phyloP scores from a whole-genome alignment of 2,797 vertebrate species.

The Acanthurus lineatus region DNA sequence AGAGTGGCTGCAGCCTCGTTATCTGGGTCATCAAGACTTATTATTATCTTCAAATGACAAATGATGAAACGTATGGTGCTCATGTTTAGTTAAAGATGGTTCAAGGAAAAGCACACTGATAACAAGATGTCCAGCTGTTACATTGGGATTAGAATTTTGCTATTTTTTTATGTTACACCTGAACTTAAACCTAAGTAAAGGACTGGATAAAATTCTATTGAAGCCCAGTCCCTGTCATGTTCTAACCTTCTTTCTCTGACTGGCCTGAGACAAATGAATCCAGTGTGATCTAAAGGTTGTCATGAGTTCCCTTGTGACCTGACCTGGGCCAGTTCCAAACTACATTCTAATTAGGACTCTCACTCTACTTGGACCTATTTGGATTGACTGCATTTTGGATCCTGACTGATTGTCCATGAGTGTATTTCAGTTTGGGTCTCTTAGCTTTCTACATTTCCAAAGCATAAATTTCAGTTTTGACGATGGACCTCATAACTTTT shows the following conservation, averaged over 20 bases:
- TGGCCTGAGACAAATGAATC: not conserved
- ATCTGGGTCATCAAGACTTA: not conserved
- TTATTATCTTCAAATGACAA: not conserved
- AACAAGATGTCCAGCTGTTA: not conserved
- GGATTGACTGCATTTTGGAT: too few relatives aligned
- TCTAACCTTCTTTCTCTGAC: not conserved
- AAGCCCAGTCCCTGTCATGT: too few relatives aligned
- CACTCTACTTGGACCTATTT: not conserved
- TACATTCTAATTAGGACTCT: not conserved
- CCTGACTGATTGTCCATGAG: too few relatives aligned
- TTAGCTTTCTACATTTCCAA: not conserved
- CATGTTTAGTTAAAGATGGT: not conserved
- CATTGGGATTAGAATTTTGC: not conserved
- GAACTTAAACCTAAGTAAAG: not conserved
- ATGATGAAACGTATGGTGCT: not conserved
- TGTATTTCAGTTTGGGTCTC: not conserved
- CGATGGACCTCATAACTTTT: not conserved
- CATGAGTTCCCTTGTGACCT: not conserved
- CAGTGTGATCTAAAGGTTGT: not conserved
- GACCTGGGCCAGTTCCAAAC: not conserved
- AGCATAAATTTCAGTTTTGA: not conserved
- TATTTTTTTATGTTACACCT: not conserved
- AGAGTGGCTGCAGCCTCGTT: conserved; percentile 6
- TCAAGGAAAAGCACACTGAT: not conserved
- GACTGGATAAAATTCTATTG: not conserved